Base-by-base conservation (phyloP, 2,888 invertebrate species). In the Drosophila cracens region DNA sequence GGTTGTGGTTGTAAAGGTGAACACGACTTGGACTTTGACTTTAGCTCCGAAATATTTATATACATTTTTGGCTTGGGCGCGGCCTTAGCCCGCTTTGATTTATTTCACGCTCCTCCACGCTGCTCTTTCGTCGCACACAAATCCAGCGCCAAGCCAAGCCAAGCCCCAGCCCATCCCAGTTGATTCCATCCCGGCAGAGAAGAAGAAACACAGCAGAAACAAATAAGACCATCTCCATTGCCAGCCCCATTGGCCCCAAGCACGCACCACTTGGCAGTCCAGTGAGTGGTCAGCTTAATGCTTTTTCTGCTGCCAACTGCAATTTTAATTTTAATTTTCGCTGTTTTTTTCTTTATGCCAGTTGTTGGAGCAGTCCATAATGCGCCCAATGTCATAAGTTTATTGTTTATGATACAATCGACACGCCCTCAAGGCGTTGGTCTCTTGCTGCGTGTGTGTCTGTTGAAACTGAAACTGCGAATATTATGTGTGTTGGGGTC, bases 361-460 rank as follows among this genome's bases (percentile, higher is more conserved):
- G 46, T 27, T 27, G 27, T 2, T 33, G 18, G 21, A 57, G 27
- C 43, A 29, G 43, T 67, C 57, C 60, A 72, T 64, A 86, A 70
- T 81, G 70, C 52, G 67, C 63, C 65, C 79, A 86, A 83, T 83
- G 85, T 84, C 80, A 82, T 70, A 85, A 74, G 74, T 69, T 70
- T 64, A 46, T 69, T 67, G 70, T 60, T 77, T 74, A 71, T 66
- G 71, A 77, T 66, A 67, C 65, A 71, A 66, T 38, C 18, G 70
- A 48, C 86, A 85, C 86, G 86, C 83, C 83, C 75, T 79, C 27
- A 43, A 79, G 61, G 66, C 66, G 79, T 69, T 65, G 68, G n/a
- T 43, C 21, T 21, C 11, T n/a, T n/a, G n/a, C 43, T 43, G 10
- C 4, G 56, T 34, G 29, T 34, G 8, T 38, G 38, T 18, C 18